Conservation (phyloP, 2,797 vertebrate genomes). For the Macrochelys suwanniensis region DNA sequence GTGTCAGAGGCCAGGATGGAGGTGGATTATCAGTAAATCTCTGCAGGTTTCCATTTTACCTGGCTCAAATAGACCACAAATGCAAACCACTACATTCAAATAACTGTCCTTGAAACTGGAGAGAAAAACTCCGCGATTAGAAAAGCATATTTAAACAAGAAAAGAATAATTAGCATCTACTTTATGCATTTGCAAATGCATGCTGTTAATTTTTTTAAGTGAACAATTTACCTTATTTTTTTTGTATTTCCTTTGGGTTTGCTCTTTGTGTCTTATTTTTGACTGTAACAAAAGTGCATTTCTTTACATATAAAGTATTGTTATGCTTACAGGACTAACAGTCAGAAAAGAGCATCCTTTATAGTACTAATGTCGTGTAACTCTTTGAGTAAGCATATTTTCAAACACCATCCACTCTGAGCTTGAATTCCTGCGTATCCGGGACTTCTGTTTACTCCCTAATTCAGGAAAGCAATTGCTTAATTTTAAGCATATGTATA, state of each 20-base stretch:
- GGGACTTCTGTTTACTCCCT: neutral
- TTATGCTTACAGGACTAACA: neutral
- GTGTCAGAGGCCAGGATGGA: neutral
- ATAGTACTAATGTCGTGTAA: neutral
- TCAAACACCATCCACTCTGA: neutral
- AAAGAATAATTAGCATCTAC: neutral
- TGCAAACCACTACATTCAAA: neutral
- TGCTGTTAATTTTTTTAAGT: neutral
- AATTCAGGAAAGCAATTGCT: neutral
- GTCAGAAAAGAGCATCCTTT: neutral
- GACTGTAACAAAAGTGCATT: neutral
- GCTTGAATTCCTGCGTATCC: neutral
- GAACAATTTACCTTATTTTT: neutral
- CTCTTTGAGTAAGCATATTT: neutral
- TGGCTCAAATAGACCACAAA: neutral
- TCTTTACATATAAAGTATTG: neutral
- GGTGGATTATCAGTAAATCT: neutral
- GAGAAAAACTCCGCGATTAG: neutral
- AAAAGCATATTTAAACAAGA: neutral
- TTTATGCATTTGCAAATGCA: neutral
- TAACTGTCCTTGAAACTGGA: neutral
- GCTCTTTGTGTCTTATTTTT: neutral
- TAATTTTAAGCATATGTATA: neutral
- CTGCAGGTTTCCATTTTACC: slow-evolving; percentile 19
- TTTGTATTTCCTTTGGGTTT: neutral